phyloP scores from a whole-genome alignment of 2,888 invertebrate genomes.

The Drosophila formosana region DNA sequence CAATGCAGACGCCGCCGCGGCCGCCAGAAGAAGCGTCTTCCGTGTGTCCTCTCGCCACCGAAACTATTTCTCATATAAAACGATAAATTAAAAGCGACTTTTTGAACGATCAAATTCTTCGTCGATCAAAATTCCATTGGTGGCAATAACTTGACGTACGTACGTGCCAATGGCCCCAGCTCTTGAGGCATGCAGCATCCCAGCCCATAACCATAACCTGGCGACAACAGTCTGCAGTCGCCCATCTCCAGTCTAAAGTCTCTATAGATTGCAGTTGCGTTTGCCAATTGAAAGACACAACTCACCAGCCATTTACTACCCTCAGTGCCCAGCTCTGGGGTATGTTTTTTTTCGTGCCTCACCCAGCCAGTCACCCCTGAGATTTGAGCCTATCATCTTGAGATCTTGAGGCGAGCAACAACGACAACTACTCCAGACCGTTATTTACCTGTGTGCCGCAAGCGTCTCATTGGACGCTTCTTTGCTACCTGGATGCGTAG shows the following conservation, averaged over 20 bases:
- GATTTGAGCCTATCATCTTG: slow-evolving; percentile 55
- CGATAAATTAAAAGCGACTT: slow-evolving; percentile 85
- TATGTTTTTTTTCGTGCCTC: slow-evolving; percentile 38
- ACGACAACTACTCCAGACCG: slow-evolving; percentile 33
- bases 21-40: slow-evolving; percentile 14
- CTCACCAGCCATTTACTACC: slow-evolving; percentile 26
- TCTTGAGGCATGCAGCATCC: slow-evolving; percentile 4
- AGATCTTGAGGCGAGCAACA: slow-evolving; percentile 1
- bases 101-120: slow-evolving; percentile 85
- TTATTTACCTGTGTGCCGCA: slow-evolving; percentile 55
- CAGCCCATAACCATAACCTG: slow-evolving; percentile 57
- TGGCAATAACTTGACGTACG: slow-evolving; percentile 78
- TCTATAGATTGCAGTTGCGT: background rate
- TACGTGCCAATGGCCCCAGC: slow-evolving; percentile 74
- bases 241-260: background rate
- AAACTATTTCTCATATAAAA: slow-evolving; percentile 85
- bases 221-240: slow-evolving; percentile 34
- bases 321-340: slow-evolving; percentile 47
- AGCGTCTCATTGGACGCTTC: slow-evolving; percentile 57
- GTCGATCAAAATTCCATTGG: slow-evolving; percentile 85
- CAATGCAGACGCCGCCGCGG: slow-evolving; percentile 63
- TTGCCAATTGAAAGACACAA: slow-evolving; percentile 17
- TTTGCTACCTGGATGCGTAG: slow-evolving; percentile 26
- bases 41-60: slow-evolving; percentile 57
- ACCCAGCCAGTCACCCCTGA: slow-evolving; percentile 40